Base-by-base conservation (phyloP, 2,113 vertebrate species). In the rabbit (Oryctolagus cuniculus) region DNA sequence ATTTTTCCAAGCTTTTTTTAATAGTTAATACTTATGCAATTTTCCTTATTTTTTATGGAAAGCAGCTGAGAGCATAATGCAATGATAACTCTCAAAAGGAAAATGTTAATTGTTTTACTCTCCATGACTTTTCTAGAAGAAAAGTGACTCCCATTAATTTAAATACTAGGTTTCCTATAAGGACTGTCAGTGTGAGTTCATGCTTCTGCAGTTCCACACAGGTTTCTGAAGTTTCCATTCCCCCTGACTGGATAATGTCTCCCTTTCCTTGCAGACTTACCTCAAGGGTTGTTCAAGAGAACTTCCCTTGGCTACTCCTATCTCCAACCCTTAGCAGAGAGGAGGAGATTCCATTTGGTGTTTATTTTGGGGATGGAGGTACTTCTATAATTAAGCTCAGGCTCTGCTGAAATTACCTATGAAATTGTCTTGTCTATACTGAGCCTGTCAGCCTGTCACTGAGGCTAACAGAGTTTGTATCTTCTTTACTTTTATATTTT, bases 31-130 rank as follows among this genome's bases (percentile, higher is more conserved):
- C n/a, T 94, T 95, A 75, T 36, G 49, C 93, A 61, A 5, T 84
- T 91, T 94, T 73, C 44, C 64, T 61, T 38, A 53, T 83, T 81
- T 90, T 87, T 81, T 67, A 89, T 80, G 82, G 92, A 96, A 96
- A 84, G 75, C 25, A 91, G 93, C 34, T 67, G 78, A 95, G 58
- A 67, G 86, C 10, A 67, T 88, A 90, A 93, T 89, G 24, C 58
- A 96, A 64, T 85, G 82, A 92, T 93, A 85, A 79, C 63, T 96
- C 84, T 93, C 74, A 86, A 79, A 79, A 75, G 77, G 31, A 92
- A 96, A 94, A 92, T 92, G 17, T 84, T 93, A 73, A 93, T 96
- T 97, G 93, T 96, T 93, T 96, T 92, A 90, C 73, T 96, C 79
- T 53, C 21, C 70, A 74, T 90, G 92, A 93, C 53, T 96, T 96